Base-by-base conservation (phyloP, 2,797 vertebrate species). In the Rhadinocentrus ornatus region DNA sequence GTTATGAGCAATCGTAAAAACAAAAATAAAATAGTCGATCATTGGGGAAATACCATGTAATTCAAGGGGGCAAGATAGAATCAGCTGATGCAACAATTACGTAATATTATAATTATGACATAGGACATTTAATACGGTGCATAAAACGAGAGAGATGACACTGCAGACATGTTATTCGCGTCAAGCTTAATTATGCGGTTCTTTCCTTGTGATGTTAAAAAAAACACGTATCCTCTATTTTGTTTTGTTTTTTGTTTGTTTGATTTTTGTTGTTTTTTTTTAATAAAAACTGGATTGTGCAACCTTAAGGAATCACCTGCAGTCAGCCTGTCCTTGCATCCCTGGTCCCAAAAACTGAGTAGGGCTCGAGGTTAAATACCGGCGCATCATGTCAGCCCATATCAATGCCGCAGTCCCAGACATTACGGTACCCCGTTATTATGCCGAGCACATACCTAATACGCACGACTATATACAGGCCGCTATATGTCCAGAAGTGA, bases 371-470 rank as follows among this genome's bases (percentile, higher is more conserved):
- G 46, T 62, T 68, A 73, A 78, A 81, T 57, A 72, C 67, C 54
- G 77, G 60, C 24, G 60, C 66, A 69, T 46, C 63, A 60, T 58
- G 55, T 75, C 63, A 59, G 39, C 70, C 77, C 78, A 70, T 76
- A 69, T 56, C 66, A 62, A 66, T 85, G 87, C 80, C 85, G 90
- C 91, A 90, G 86, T 89, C 75, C 72, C 32, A 50, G 46, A 58
- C 62, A 68, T n/a, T 37, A 74, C 66, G 55, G 55, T 52, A 7
- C 39, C 58, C 72, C 13, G 82, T 84, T 87, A 81, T 68, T 78
- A 91, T 87, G 80, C 84, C 54, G 46, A 35, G 69, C 87, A 87
- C 86, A 87, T 68, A 76, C 50, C 32, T 53, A 39, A 70, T 52
- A 41, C 78, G 75, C 75, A 84, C 61, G 41, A 24, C 54, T 24